A percentile compares a stretch with the other conserved stretches of the same genome.
Conservation (phyloP, 2,113 vertebrate species). For the Chinchilla lanigera region DNA sequence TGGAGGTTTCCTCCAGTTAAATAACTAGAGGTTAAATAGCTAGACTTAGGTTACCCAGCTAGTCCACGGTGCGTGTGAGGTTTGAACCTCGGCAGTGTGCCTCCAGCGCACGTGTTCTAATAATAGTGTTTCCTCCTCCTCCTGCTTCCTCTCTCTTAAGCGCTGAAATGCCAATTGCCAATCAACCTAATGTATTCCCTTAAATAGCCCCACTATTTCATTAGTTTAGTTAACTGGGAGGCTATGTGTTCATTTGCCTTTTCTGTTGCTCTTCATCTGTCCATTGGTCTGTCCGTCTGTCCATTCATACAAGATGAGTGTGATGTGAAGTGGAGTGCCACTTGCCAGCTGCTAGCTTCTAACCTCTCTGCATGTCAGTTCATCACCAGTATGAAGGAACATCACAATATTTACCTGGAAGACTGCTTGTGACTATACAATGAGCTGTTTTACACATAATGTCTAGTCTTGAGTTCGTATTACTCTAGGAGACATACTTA, state of each 20-base stretch:
- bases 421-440: neutral
- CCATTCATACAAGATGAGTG: neutral
- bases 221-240: neutral
- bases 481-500: neutral
- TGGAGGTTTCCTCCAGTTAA: no score
- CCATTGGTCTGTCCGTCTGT: neutral
- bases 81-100: neutral
- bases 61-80: neutral
- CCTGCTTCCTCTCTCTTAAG: neutral
- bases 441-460: neutral
- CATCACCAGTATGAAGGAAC: neutral
- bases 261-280: conserved; percentile 35
- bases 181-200: conserved; percentile 20
- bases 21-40: neutral
- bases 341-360: neutral
- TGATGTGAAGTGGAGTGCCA: neutral
- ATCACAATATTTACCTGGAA: neutral
- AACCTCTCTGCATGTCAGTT: neutral
- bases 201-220: neutral
- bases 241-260: neutral
- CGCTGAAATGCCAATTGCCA: neutral
- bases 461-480: neutral
- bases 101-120: neutral
- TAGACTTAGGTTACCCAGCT: neutral
- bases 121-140: neutral